Evolutionary conservation across 2,888 invertebrate species (phyloP).

Genomic region (Lepidochrysops patricia): DNA sequence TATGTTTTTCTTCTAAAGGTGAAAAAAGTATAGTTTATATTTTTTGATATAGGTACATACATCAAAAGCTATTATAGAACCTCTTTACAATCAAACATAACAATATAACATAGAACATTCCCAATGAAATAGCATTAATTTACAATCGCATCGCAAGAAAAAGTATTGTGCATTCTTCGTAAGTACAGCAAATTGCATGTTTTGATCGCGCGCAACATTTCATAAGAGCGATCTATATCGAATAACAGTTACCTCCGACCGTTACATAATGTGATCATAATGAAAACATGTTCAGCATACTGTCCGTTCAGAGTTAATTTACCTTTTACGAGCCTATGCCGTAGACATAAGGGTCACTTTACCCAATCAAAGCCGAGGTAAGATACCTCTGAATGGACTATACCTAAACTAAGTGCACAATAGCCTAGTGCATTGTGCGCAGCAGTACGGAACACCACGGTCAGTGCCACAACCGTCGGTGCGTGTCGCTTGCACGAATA

Average conservation of each 20-base stretch:
- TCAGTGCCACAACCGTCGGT: constrained; percentile 52
- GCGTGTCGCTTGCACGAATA: constrained; percentile 34
- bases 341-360: no score
- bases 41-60: no score
- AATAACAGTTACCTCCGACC: constrained; percentile 6
- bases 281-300: constrained; percentile 18
- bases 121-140: not conserved
- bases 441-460: constrained; percentile 50
- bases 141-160: not conserved
- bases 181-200: not conserved
- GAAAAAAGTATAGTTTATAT: no score
- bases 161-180: not conserved
- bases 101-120: not conserved
- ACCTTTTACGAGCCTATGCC: no score
- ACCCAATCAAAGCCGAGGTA: no score
- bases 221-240: not conserved
- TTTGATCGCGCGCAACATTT: constrained; percentile 1
- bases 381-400: no score
- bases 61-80: no score
- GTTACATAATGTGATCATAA: constrained; percentile 16
- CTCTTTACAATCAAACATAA: no score
- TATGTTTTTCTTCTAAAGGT: no score
- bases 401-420: constrained; percentile 23
- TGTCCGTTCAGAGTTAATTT: no score
- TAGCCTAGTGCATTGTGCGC: constrained; percentile 35